phyloP scores from a whole-genome alignment of 2,113 vertebrate species.

The Acanthisitta chloris region DNA sequence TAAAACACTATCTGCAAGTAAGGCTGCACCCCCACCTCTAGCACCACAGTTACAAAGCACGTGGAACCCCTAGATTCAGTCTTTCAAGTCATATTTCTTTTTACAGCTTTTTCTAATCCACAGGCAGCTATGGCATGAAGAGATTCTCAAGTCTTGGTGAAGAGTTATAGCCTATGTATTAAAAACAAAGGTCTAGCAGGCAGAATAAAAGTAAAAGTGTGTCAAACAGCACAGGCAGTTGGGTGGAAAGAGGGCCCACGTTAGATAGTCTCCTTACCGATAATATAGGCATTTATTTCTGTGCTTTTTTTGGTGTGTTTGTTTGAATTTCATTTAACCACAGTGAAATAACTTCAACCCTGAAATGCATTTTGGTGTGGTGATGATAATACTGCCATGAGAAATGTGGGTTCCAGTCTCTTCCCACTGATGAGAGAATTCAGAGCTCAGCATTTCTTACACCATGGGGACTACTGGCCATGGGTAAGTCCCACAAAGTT shows the following conservation, averaged over 20 bases:
- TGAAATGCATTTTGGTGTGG: not conserved
- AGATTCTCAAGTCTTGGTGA: not conserved
- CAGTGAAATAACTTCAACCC: not conserved
- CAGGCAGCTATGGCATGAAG: not conserved
- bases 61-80: not conserved
- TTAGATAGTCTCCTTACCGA: not conserved
- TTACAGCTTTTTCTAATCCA: not conserved
- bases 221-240: not conserved
- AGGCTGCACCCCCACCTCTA: not conserved
- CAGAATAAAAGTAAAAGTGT: not conserved
- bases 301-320: not conserved
- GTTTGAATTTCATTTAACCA: not conserved
- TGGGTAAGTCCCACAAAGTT: not conserved
- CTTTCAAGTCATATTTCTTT: not conserved
- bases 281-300: not conserved
- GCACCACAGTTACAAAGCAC: not conserved
- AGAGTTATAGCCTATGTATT: not conserved
- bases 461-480: not conserved
- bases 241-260: not conserved
- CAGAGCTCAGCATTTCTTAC: not conserved
- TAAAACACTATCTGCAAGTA: not conserved
- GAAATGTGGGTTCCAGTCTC: not conserved
- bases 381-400: not conserved
- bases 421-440: not conserved
- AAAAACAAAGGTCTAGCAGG: not conserved